Evolutionary conservation across 2,113 vertebrate genomes (phyloP), one percentile per base, ranked within the genome.

Genomic region (Phalacrocorax brasilianus): DNA sequence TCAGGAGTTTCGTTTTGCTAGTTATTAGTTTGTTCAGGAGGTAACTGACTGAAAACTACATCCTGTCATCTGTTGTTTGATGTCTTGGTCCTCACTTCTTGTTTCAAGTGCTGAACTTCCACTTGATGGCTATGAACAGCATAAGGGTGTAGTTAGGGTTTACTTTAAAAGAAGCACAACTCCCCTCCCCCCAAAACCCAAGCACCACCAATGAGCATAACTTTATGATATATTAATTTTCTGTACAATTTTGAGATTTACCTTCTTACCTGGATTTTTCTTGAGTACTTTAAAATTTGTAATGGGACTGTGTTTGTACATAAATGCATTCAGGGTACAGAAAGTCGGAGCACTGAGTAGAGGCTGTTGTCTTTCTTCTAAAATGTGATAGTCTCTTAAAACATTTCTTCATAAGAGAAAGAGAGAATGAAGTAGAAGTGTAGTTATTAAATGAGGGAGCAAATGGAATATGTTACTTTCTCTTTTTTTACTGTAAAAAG

Each of bases 51-150:
- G 30, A 84, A 88, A 89, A 13, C 23, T 35, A n/a, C 61, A 81
- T 52, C 11, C 30, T 84, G 4, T 83, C 14, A 17, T 9, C 33
- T 75, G 4, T n/a, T 79, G 62, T 92, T 93, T 95, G 75, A 95
- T 97, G 87, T 97, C 77, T 92, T 67, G 87, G 83, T 92, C 78
- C 89, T 97, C 95, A 95, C 68, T 89, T 94, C 94, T 97, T 97
- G 13, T 93, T 97, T 95, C 97, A 97, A 92, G 85, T 91, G 77
- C 82, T 85, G 87, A 95, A 95, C 87, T 96, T 94, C 86, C 53
- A 44, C 68, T 72, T 96, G 93, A 97, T 95, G 88, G 91, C 96
- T 97, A 81, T 94, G 97, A 97, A 97, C 89, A 97, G 71, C 52
- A 20, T 95, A 91, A 68, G 7, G 32, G 47, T 65, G 12, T 50